Conservation (phyloP, 2,888 invertebrate species). For the Tanypteryx hageni region DNA sequence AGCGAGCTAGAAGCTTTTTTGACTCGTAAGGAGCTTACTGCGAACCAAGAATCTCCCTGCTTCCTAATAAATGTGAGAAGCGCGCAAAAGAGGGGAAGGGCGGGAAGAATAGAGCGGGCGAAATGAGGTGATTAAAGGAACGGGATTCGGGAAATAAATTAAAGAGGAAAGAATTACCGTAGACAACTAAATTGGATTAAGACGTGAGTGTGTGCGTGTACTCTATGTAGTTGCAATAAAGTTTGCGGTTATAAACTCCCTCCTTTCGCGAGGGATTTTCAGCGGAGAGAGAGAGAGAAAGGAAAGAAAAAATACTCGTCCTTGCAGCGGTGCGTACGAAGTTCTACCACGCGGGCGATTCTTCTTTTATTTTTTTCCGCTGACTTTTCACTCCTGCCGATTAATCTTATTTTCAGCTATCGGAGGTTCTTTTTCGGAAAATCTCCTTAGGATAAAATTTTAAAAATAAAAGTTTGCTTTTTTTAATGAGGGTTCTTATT, state of each 20-base stretch:
- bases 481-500: constrained; percentile 25
- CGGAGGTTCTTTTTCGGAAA: neutral
- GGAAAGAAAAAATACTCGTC: neutral
- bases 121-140: constrained; percentile 57
- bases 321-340: neutral
- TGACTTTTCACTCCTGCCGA: constrained; percentile 3
- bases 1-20: constrained; percentile 9
- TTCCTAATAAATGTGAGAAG: constrained; percentile 48
- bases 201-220: neutral
- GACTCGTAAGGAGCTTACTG: constrained; percentile 52
- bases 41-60: constrained; percentile 17
- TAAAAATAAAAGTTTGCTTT: neutral
- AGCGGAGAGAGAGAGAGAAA: too few species aligned
- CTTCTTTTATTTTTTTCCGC: neutral
- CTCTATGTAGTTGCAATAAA: constrained; percentile 5
- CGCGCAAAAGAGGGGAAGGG: neutral
- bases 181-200: constrained; percentile 51
- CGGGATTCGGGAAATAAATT: constrained; percentile 42
- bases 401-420: constrained; percentile 51
- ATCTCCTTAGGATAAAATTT: constrained; percentile 42
- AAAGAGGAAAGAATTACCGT: constrained; percentile 8
- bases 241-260: constrained; percentile 41
- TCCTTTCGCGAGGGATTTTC: neutral
- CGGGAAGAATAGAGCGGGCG: constrained; percentile 18
- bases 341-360: neutral